phyloP scores from a whole-genome alignment of 2,888 invertebrate genomes.

The Cosmia pyralina region DNA sequence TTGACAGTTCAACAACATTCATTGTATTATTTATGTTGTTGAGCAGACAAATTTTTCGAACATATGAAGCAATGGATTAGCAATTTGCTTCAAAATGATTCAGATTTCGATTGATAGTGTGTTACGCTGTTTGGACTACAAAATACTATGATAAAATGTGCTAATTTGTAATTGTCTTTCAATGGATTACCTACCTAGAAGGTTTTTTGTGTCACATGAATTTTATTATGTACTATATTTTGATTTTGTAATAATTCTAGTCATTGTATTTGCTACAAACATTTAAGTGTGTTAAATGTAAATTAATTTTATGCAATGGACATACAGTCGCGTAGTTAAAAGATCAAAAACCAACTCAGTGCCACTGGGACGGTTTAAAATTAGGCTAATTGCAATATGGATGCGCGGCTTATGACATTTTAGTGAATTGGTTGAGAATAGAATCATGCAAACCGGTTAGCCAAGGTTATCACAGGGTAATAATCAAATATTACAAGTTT shows the following conservation, averaged over 20 bases:
- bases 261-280: slow-evolving; percentile 82
- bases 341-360: slow-evolving; percentile 26
- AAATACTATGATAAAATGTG: slow-evolving; percentile 44
- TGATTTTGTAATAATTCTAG: slow-evolving; percentile 80
- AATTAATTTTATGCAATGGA: slow-evolving; percentile 64
- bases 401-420: slow-evolving; percentile 35
- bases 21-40: too few species aligned
- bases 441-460: slow-evolving; percentile 70
- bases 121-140: slow-evolving; percentile 4
- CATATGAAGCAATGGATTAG: too few species aligned
- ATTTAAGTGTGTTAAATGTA: slow-evolving; percentile 71
- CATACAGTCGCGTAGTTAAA: slow-evolving; percentile 44
- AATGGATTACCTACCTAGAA: slow-evolving; percentile 30
- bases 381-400: slow-evolving; percentile 23
- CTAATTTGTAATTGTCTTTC: slow-evolving; percentile 43
- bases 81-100: too few species aligned
- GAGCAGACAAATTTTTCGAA: too few species aligned
- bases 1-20: too few species aligned
- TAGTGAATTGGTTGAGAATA: slow-evolving; percentile 56
- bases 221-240: slow-evolving; percentile 58
- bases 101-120: too few species aligned
- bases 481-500: slow-evolving; percentile 66
- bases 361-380: slow-evolving; percentile 11
- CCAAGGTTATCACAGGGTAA: slow-evolving; percentile 85
- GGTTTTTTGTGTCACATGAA: slow-evolving; percentile 52